Percentiles rank a stretch among this genome's conserved stretches.
Conservation (phyloP, 2,797 vertebrate genomes). For the Gallinago solitaria region DNA sequence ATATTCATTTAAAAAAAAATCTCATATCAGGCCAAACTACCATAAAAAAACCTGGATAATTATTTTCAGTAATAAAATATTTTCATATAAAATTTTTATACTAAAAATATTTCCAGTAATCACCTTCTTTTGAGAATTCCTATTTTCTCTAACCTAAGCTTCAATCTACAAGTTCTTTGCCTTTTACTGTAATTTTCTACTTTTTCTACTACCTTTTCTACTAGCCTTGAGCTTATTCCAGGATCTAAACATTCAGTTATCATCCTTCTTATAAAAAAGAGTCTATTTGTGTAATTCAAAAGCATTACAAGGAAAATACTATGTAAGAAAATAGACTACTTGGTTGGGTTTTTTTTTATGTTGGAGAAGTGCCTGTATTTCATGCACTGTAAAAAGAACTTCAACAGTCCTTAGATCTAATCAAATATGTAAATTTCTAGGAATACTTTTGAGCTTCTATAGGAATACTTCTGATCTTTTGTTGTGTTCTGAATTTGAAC, state of each 20-base stretch:
- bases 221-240: background rate
- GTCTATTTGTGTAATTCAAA: background rate
- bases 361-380: background rate
- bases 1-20: background rate
- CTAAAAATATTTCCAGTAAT: background rate
- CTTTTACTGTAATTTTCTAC: background rate
- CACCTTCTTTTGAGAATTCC: background rate
- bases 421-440: background rate
- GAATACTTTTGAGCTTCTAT: background rate
- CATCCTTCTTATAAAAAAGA: background rate
- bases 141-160: background rate
- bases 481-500: background rate
- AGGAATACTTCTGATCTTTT: background rate
- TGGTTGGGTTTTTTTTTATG: background rate
- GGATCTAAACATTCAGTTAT: background rate
- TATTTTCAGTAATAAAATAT: background rate
- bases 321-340: background rate
- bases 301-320: background rate
- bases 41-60: background rate
- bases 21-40: background rate
- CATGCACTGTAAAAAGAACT: background rate
- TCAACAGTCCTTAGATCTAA: background rate
- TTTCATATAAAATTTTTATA: too few species aligned
- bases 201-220: background rate
- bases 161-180: background rate